Conservation (phyloP, 2,888 invertebrate genomes). For the Conomelus anceps region DNA sequence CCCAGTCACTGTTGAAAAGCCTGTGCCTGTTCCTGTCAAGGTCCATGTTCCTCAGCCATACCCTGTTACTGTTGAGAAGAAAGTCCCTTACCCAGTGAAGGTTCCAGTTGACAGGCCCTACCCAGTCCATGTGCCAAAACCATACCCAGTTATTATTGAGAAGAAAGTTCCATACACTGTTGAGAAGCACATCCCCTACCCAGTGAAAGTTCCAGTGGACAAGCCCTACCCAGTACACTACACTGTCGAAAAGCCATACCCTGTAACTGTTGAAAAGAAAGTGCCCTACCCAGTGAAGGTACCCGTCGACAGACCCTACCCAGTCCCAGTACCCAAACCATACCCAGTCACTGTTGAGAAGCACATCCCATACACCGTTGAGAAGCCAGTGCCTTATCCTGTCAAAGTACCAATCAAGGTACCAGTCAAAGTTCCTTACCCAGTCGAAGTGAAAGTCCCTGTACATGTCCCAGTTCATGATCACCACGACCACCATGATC, state of each 20-base stretch:
- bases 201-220: constrained; percentile 60
- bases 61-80: constrained; percentile 18
- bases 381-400: constrained; percentile 67
- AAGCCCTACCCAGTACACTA: constrained; percentile 41
- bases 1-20: neutral
- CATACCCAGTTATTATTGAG: constrained; percentile 68
- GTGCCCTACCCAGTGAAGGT: constrained; percentile 60
- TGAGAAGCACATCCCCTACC: constrained; percentile 46
- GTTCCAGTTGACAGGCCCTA: constrained; percentile 50
- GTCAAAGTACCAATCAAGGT: constrained; percentile 60
- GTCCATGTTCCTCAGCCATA: neutral
- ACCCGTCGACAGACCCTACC: constrained; percentile 46
- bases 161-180: constrained; percentile 50
- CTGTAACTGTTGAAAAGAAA: constrained; percentile 48
- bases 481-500: constrained; percentile 39
- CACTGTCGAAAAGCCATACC: constrained; percentile 55
- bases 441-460: constrained; percentile 55
- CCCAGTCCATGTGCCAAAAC: constrained; percentile 64
- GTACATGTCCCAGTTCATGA: constrained; percentile 59
- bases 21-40: neutral
- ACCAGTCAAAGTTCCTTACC: constrained; percentile 58
- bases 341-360: constrained; percentile 71
- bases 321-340: constrained; percentile 66
- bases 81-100: constrained; percentile 56
- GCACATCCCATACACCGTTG: constrained; percentile 66